Percentiles rank a stretch among this genome's conserved stretches.
Evolutionary conservation across 1,140 invertebrate species (phyloP).

Genomic region (Octopus sinensis): DNA sequence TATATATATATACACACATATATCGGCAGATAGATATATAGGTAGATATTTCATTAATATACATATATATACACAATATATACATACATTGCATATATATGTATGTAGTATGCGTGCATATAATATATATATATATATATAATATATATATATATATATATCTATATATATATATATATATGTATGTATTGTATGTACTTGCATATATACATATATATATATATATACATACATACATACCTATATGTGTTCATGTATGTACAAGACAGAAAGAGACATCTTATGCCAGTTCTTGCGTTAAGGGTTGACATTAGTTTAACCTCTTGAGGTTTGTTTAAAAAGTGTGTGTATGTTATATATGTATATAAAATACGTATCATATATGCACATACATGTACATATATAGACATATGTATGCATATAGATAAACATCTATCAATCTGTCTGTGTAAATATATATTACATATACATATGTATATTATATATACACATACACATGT

Average conservation of each 20-base stretch:
- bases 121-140: background rate
- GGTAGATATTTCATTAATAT: background rate
- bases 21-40: background rate
- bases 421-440: background rate
- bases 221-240: background rate
- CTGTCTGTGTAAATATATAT: background rate
- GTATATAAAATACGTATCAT: background rate
- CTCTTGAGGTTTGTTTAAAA: background rate
- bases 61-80: background rate
- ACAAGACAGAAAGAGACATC: background rate
- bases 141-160: conserved; percentile 6
- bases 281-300: background rate
- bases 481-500: too few species aligned
- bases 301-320: background rate
- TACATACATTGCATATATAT: background rate
- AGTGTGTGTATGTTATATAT: background rate
- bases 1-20: background rate
- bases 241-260: background rate
- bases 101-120: background rate
- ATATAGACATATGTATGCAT: background rate
- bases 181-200: background rate
- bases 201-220: background rate
- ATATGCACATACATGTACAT: background rate
- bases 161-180: background rate
- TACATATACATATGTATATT: background rate